Conservation (phyloP, 1,140 invertebrate genomes). For the Hyles vespertilio region DNA sequence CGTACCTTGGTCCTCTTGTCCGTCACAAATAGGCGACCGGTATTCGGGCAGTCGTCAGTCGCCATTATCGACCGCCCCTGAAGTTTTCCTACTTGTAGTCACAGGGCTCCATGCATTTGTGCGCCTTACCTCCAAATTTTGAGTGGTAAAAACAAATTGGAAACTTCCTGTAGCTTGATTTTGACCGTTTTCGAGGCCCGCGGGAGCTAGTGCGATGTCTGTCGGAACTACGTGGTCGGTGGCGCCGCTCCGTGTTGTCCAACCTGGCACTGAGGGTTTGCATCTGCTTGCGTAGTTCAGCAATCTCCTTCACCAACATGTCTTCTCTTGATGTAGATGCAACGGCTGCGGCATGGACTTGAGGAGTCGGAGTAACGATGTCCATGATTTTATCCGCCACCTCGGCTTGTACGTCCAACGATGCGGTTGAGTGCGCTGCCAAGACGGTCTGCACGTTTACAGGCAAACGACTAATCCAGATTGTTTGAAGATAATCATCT, state of each 20-base stretch:
- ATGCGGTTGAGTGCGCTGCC: no score
- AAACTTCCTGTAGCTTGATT: conserved; percentile 18
- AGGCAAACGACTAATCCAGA: no score
- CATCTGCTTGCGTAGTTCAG: conserved; percentile 13
- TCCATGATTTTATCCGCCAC: no score
- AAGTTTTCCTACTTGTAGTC: conserved; percentile 24
- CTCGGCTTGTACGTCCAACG: no score
- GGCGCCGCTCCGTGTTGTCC: conserved; percentile 3
- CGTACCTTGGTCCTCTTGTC: conserved; percentile 21
- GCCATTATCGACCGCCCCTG: conserved; percentile 27
- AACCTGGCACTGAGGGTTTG: conserved; percentile 2
- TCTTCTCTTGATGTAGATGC: no score
- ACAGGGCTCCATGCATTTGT: conserved; percentile 25
- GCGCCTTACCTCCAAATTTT: conserved; percentile 24
- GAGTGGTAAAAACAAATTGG: conserved; percentile 30
- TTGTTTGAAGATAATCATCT: no score
- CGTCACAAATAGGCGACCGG: conserved; percentile 32
- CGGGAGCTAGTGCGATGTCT: neutral
- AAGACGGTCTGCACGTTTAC: no score
- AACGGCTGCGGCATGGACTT: no score
- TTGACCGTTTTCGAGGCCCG: conserved; percentile 7
- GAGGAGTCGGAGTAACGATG: no score
- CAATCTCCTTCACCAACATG: conserved; percentile 4
- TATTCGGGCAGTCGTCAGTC: conserved; percentile 23
- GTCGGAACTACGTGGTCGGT: neutral